Evolutionary conservation across 1,140 invertebrate species (phyloP).

Genomic region (Pseudomyrmex dendroicus): DNA sequence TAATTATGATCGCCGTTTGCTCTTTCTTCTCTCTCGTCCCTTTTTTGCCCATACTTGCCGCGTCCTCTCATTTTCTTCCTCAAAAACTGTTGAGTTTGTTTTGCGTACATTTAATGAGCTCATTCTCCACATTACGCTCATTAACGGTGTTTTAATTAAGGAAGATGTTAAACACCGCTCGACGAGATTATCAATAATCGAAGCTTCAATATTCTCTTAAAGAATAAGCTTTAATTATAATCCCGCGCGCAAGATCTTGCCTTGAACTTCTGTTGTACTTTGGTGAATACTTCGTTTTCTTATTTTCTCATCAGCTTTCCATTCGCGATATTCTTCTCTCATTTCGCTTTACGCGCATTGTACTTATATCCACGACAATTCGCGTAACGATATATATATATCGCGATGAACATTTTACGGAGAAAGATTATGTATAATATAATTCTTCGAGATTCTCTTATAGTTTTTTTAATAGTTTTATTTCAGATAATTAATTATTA

Average conservation of each 20-base stretch:
- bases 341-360: background rate
- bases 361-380: no score
- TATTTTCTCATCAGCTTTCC: conserved; percentile 25
- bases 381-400: background rate
- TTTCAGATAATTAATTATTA: background rate
- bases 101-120: background rate
- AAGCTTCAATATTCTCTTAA: conserved; percentile 25
- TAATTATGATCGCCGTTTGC: conserved; percentile 45
- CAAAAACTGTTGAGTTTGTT: background rate
- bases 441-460: no score
- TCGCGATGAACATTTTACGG: background rate
- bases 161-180: conserved; percentile 26
- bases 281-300: background rate
- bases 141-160: conserved; percentile 42
- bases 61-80: background rate
- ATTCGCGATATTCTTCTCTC: background rate
- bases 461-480: background rate
- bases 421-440: background rate
- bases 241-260: conserved; percentile 7
- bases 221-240: conserved; percentile 46
- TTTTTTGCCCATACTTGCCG: background rate
- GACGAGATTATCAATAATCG: conserved; percentile 40
- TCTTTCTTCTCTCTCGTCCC: background rate
- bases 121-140: background rate
- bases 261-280: conserved; percentile 10